phyloP scores from a whole-genome alignment of 2,888 invertebrate species.

The Anarsia innoxiella region DNA sequence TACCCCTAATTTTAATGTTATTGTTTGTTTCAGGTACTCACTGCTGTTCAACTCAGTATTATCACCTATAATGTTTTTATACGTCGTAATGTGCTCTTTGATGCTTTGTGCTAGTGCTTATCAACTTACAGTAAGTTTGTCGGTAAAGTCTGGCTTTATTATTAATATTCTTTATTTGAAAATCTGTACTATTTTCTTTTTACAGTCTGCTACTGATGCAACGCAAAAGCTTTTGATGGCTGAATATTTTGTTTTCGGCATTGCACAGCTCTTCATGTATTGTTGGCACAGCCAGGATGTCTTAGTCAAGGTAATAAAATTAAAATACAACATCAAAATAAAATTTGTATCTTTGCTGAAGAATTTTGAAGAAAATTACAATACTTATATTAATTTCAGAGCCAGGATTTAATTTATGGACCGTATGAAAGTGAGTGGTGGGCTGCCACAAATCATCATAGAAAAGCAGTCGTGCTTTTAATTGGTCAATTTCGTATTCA shows the following conservation, averaged over 20 bases:
- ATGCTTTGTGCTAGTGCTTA: slow-evolving; percentile 58
- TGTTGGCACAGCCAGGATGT: slow-evolving; percentile 65
- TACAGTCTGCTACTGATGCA: slow-evolving; percentile 43
- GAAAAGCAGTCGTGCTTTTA: slow-evolving; percentile 36
- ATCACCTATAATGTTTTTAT: slow-evolving; percentile 62
- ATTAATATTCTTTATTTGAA: neutral
- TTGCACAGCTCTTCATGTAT: slow-evolving; percentile 53
- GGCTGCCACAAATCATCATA: slow-evolving; percentile 30
- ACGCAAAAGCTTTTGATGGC: slow-evolving; percentile 51
- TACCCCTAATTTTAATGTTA: neutral
- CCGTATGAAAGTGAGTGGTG: slow-evolving; percentile 60
- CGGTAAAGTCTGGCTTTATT: neutral
- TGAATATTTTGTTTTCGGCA: slow-evolving; percentile 55
- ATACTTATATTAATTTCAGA: slow-evolving; percentile 29
- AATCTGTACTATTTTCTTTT: slow-evolving; percentile 8
- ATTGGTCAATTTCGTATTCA: slow-evolving; percentile 44
- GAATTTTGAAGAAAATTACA: slow-evolving; percentile 11
- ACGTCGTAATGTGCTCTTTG: slow-evolving; percentile 53
- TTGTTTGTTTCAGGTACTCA: slow-evolving; percentile 40
- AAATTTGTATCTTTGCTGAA: neutral
- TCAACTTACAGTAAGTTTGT: slow-evolving; percentile 49
- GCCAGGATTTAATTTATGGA: slow-evolving; percentile 37
- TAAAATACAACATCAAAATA: too few relatives aligned
- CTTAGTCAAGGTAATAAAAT: slow-evolving; percentile 41
- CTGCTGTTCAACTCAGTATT: slow-evolving; percentile 51